Base-by-base conservation (phyloP, 2,113 vertebrate species). In the Grantiella picta region DNA sequence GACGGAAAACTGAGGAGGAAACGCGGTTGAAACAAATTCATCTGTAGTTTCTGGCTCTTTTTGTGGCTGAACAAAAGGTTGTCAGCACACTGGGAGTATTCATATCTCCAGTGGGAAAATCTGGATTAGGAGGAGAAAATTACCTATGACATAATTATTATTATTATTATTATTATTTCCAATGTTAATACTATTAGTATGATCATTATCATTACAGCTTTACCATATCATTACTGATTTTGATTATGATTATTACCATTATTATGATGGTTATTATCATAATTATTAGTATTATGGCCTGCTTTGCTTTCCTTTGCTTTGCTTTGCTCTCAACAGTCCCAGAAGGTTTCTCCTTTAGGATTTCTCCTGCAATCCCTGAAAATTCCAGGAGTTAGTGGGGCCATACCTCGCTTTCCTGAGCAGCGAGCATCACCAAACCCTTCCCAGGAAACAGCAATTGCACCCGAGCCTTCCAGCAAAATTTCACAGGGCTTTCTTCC, bases 401-500 rank as follows among this genome's bases (percentile, higher is more conserved):
- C 22, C 68, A n/a, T 61, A 56, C 57, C 69, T 86, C 31, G 0
- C 79, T n/a, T 29, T 23, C 65, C 49, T 7, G 27, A 87, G 52
- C 33, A 2, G 4, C 0, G 42, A 81, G 57, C 81, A 72, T 42
- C 47, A 49, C 90, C 91, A 73, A 79, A 49, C 47, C 71, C 93
- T 93, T 80, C 79, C 81, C 92, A 86, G 86, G 94, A 97, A 96
- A 35, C 68, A 10, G 8, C 25, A 49, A 56, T 84, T 81, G 73
- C 70, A 94, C 89, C 40, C 0, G n/a, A 86, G 71, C 96, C 94
- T 95, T 89, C 92, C 92, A 54, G 89, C 89, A 92, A 28, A 35
- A 84, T 86, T 94, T 96, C 91, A 69, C 79, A 78, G 82, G 85
- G 75, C 95, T 96, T 95, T 95, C 93, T 80, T 96, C 87, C 95